Base-by-base conservation (phyloP, 2,113 vertebrate species). In the Alaudala cheleensis region DNA sequence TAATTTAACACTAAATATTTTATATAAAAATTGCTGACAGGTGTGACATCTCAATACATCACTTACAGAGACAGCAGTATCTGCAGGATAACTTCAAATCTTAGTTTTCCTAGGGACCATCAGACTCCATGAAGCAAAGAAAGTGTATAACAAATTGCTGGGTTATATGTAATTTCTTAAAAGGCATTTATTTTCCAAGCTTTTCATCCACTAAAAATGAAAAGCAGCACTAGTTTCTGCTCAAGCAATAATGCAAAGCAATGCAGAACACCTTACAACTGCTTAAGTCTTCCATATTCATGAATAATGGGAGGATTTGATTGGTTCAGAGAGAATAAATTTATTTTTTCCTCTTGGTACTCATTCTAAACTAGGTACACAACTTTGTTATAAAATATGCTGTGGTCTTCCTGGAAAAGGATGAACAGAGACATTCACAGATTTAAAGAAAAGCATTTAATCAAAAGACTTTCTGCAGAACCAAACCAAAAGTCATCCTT, bases 401-500 rank as follows among this genome's bases (percentile, higher is more conserved):
- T 5, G 15, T 17, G 9, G 25, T 80, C 56, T 54, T 76, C 57
- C 67, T 60, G 61, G 82, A 86, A 86, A 92, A 87, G 10, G n/a
- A 79, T 16, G 73, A 57, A 72, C 24, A 81, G 78, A 74, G 34
- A 88, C 10, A 8, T 44, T 44, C 39, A 6, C 1, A 9, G 54
- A 60, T 87, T 94, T 70, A 66, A 91, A 91, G 53, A 62, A 95
- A 84, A 89, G 22, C 11, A 56, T 17, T 42, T 73, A 22, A 95
- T 90, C 70, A 87, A 76, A 92, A 84, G 66, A 78, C 57, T 50
- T 37, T 70, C 81, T 42, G 45, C 77, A 95, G 81, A 88, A 92
- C 62, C 40, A 88, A 93, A 70, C 22, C 73, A 91, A 61, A 67
- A 58, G 67, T 64, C 64, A 86, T n/a, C 37, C 64, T 90, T 54